Conservation (phyloP, 2,797 vertebrate genomes). For the Hapalemur alaotrensis region DNA sequence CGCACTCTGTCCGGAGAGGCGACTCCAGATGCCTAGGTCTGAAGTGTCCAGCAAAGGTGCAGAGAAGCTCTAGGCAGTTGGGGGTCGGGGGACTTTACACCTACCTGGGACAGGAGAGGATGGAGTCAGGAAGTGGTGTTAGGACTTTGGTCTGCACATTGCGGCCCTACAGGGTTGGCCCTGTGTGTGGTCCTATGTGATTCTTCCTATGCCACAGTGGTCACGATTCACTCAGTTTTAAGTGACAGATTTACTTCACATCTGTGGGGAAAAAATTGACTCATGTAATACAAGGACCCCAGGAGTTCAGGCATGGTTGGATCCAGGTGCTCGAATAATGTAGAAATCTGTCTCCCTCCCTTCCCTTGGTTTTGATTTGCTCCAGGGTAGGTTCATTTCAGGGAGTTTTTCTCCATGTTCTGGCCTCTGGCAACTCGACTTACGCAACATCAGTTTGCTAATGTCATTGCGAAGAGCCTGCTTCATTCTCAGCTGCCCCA, state of each 20-base stretch:
- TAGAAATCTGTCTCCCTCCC: neutral
- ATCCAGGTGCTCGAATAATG: neutral
- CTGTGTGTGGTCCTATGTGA: neutral
- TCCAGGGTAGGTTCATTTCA: neutral
- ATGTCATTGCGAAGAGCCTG: rapidly evolving
- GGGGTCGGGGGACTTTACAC: neutral
- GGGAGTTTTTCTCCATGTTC: neutral
- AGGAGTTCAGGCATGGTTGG: neutral
- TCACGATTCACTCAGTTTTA: neutral
- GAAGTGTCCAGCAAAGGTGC: too few relatives aligned
- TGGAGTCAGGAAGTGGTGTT: rapidly evolving
- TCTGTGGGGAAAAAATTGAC: neutral
- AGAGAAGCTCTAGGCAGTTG: neutral
- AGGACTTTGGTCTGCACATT: neutral
- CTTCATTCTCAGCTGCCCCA: neutral
- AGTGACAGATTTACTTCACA: neutral
- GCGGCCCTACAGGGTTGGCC: neutral
- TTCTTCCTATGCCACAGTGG: neutral
- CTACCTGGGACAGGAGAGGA: neutral
- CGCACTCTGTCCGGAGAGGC: neutral
- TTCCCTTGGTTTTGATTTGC: neutral
- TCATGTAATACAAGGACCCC: neutral
- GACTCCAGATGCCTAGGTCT: neutral
- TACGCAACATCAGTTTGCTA: rapidly evolving
- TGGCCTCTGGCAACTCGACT: neutral